Evolutionary conservation across 1,140 invertebrate genomes (phyloP), one percentile per base, ranked within the genome.

Genomic region (Agraylea sexmaculata): DNA sequence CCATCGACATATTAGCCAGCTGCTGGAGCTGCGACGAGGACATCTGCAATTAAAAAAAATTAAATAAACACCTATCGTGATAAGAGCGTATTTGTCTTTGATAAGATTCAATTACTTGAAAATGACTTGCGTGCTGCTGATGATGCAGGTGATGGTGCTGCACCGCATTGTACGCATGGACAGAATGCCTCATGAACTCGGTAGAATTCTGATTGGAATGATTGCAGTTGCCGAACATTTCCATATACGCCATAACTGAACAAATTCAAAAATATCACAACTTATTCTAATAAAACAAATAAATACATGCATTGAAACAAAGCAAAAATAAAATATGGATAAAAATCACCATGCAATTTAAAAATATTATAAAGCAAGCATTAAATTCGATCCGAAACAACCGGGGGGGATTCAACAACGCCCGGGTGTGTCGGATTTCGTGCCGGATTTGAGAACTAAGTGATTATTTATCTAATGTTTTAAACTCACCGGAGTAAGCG

Each of bases 191-290:
- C 52, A 85, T 77, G 59, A 85, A 79, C 51, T 87, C 81, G 45
- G 71, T 72, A 32, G 40, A 41, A 39, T 52, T 61, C 38, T 66
- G 66, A 18, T 64, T 60, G 18, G 80, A 78, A 51, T 86, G 83
- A 40, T 80, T 83, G 64, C 86, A 90, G 57, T 86, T 83, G 1
- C 86, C 84, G 57, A 91, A 86, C 75, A 91, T 87, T 62, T 91
- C 85, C 87, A 94, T 92, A 65, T 94, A 95, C 30, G 86, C 87
- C 78, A 90, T 87, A 51, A 95, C 88, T 92, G 73, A 42, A 72
- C 72, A 36, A 36, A 36, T 10, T n/a, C 2, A 36, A 16, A 15
- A 37, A 0, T 12, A 37, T 7, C 23, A 45, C 23, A 34, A 30
- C 8, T 7, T 20, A 11, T n/a, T 15, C 25, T 37, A 37, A 4